Base-by-base conservation (phyloP, 1,140 invertebrate genomes). In the Lepidurus apus region DNA sequence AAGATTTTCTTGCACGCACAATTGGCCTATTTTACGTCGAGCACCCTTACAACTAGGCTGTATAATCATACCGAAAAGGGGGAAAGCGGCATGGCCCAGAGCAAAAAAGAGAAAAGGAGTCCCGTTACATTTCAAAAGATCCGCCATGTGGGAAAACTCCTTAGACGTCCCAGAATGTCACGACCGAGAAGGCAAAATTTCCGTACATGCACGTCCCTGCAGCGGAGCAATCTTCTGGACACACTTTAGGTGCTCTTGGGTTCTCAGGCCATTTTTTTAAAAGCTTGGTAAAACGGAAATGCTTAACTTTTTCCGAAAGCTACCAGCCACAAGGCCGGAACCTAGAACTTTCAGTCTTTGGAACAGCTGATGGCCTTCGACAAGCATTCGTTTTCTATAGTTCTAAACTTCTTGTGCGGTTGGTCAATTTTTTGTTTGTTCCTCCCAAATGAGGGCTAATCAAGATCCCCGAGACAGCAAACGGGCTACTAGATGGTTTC, bases 301-400 rank as follows among this genome's bases (percentile, higher is more conserved):
- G 17, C 6, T 17, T 21, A 9, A 65, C 17, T 65, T 65, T 65
- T 21, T 17, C 53, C 8, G 53, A 21, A 65, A 65, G 53, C 21
- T 65, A n/a, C 8, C 53, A 65, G 53, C 53, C 53, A 65, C 53
- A 65, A 65, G 53, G 53, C 53, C 53, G 53, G 53, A 65, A 65
- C 53, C 7, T 34, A 34, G 34, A 34, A 34, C 34, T 65, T 65
- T 65, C 53, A 13, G 53, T 17, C 5, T 21, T 4, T 3, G 17
- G 53, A 65, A 21, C 53, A 21, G 53, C 53, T 65, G 53, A 65
- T 65, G 53, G 8, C 53, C 53, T 65, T 65, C 47, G 47, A 13
- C 1, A 65, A 11, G 47, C 21, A 6, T 65, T 65, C 53, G 21
- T 5, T 65, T 65, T 13, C 53, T 0, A 21, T 65, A 13, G 34